Conservation (phyloP, 2,797 vertebrate species). For the Psittacula derbiana region DNA sequence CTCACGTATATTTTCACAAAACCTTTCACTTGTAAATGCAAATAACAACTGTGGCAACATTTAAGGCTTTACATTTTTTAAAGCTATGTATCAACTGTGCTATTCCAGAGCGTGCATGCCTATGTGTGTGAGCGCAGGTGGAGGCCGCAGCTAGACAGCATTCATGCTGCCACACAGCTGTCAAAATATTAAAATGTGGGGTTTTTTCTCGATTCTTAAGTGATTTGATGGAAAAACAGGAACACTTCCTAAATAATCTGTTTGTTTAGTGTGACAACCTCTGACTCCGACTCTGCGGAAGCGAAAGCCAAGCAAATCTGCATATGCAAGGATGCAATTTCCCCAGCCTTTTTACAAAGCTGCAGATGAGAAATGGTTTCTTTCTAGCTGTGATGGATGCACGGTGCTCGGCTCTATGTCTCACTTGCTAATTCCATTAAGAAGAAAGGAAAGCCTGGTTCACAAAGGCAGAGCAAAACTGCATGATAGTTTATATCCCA, state of each 20-base stretch:
- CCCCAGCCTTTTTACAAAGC: background rate
- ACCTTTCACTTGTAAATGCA: background rate
- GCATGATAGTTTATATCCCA: background rate
- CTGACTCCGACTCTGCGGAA: background rate
- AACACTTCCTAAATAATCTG: background rate
- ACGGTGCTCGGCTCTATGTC: background rate
- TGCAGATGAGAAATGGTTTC: constrained; percentile 13
- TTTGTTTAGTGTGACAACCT: constrained; percentile 12
- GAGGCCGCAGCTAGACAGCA: background rate
- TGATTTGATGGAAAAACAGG: constrained; percentile 11
- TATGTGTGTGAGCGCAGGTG: background rate
- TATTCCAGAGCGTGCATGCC: background rate
- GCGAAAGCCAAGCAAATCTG: constrained; percentile 12
- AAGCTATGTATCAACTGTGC: background rate
- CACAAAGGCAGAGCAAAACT: background rate
- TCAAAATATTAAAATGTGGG: background rate
- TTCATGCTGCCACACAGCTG: background rate
- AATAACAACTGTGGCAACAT: background rate
- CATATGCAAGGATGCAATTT: constrained; percentile 11
- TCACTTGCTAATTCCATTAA: constrained; percentile 37
- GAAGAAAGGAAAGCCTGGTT: constrained; percentile 16
- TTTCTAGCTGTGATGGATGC: background rate
- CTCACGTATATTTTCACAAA: background rate
- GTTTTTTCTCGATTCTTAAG: background rate
- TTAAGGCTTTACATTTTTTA: background rate